phyloP scores from a whole-genome alignment of 2,797 vertebrate genomes.

The Gadopsis marmoratus region DNA sequence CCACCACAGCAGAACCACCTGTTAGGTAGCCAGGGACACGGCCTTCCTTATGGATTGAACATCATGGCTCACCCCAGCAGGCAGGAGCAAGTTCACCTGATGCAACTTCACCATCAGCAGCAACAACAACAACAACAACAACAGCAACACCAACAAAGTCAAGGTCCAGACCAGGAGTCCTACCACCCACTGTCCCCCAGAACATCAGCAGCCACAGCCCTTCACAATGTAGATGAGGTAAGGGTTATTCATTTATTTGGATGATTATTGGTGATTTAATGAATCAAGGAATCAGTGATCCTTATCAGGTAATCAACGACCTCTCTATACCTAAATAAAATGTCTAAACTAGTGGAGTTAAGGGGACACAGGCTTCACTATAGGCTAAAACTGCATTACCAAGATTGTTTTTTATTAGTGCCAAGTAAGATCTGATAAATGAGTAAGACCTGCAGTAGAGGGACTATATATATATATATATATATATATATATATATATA shows the following conservation, averaged over 20 bases:
- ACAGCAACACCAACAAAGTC: conserved; percentile 90
- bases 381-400: not conserved
- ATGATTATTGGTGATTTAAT: not conserved
- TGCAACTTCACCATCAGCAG: conserved; percentile 95
- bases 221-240: conserved; percentile 98
- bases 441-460: not conserved
- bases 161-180: conserved; percentile 89
- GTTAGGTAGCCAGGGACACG: conserved; percentile 90
- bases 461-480: not conserved
- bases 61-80: conserved; percentile 88
- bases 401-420: not conserved
- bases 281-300: not conserved
- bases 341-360: not conserved
- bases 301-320: not conserved
- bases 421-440: not conserved
- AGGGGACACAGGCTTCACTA: not conserved
- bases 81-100: conserved; percentile 93
- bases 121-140: conserved; percentile 89
- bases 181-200: conserved; percentile 92
- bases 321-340: not conserved
- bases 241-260: not conserved
- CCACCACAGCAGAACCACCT: conserved; percentile 89
- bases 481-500: no score
- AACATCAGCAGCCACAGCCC: conserved; percentile 92
- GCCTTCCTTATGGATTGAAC: conserved; percentile 89